A percentile compares a stretch with the other conserved stretches of the same genome.
Conservation (phyloP, 2,113 vertebrate genomes). For the Austrofundulus limnaeus region DNA sequence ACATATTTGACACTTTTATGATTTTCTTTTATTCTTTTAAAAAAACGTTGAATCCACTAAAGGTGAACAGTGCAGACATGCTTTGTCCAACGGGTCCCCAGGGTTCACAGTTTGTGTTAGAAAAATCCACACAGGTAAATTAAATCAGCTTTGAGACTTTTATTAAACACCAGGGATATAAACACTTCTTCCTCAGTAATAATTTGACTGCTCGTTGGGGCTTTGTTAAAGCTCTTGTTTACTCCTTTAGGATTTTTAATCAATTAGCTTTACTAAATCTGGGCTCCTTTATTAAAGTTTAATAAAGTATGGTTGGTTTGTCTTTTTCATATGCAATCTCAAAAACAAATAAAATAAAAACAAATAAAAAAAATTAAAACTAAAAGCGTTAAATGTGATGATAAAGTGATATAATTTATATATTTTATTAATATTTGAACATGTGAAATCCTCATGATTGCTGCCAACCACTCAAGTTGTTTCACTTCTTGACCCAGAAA, state of each 20-base stretch:
- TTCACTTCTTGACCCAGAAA: too few relatives aligned
- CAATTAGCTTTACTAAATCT: slow-evolving; percentile 39
- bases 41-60: not conserved
- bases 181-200: slow-evolving; percentile 5
- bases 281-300: not conserved
- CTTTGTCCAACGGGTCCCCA: too few relatives aligned
- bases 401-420: too few relatives aligned
- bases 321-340: too few relatives aligned
- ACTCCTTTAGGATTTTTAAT: slow-evolving; percentile 35
- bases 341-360: too few relatives aligned
- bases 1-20: not conserved
- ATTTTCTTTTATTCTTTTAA: not conserved
- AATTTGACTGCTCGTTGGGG: slow-evolving; percentile 16
- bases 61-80: too few relatives aligned
- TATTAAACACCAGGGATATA: slow-evolving; percentile 50
- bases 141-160: not conserved
- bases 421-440: too few relatives aligned
- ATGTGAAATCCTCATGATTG: too few relatives aligned
- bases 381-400: too few relatives aligned
- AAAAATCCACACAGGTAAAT: slow-evolving; percentile 7
- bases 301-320: not conserved
- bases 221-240: slow-evolving; percentile 2
- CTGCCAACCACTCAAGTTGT: too few relatives aligned
- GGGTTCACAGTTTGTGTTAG: not conserved
- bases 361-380: too few relatives aligned